phyloP scores from a whole-genome alignment of 64 coral and sea anemone genomes.

The Platygyra sinensis region DNA sequence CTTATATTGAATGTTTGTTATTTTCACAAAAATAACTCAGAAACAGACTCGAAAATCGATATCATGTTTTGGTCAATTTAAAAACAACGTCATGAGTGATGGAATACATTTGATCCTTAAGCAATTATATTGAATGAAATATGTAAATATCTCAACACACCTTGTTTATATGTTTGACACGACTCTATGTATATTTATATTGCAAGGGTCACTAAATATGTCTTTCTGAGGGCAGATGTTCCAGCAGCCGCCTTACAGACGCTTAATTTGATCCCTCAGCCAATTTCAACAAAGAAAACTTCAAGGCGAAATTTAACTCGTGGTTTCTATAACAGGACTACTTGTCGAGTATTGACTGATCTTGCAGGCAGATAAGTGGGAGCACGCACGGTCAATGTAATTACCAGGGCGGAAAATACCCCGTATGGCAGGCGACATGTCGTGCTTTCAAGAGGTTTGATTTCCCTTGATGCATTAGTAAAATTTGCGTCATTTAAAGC shows the following conservation, averaged over 20 bases:
- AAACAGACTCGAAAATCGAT: neutral
- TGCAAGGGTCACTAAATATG: neutral
- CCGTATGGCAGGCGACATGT: neutral
- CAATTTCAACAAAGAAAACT: neutral
- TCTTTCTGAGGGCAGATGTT: neutral
- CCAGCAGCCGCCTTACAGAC: neutral
- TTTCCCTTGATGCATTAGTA: neutral
- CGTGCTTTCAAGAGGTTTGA: neutral
- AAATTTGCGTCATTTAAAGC: neutral
- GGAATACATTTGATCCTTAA: constrained; percentile 13
- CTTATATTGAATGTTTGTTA: neutral
- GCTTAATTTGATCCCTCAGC: neutral
- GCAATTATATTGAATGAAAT: constrained; percentile 36
- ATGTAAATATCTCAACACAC: constrained; percentile 36
- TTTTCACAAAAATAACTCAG: neutral
- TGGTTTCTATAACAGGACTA: neutral
- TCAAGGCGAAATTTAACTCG: neutral
- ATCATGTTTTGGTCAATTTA: neutral
- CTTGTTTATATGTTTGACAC: constrained; percentile 34
- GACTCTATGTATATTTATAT: constrained; percentile 31
- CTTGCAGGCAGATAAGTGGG: neutral
- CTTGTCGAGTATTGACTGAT: neutral
- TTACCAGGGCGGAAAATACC: no score
- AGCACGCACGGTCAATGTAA: neutral
- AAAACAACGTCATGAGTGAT: neutral